A percentile compares a stretch with the other conserved stretches of the same genome.
Evolutionary conservation across 2,888 invertebrate species (phyloP).

Genomic region (Drosophila prostipennis): DNA sequence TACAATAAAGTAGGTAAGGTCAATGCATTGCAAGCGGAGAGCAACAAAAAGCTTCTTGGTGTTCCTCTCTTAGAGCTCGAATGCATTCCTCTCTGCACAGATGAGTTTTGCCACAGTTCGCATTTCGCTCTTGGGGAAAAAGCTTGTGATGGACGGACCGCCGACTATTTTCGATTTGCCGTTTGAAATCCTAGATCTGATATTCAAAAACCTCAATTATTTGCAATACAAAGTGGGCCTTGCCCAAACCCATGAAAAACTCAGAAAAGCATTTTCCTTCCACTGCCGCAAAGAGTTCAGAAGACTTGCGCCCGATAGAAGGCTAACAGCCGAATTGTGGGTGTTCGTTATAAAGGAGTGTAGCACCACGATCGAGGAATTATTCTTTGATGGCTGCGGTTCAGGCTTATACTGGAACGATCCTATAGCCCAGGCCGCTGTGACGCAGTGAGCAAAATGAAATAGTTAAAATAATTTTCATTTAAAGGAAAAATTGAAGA

Average conservation of each 20-base stretch:
- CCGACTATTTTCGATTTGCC: constrained; percentile 5
- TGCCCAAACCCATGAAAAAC: neutral
- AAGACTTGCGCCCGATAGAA: neutral
- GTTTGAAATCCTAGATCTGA: constrained; percentile 15
- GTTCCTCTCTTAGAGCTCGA: neutral
- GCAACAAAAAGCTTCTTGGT: neutral
- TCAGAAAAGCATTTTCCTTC: constrained; percentile 1
- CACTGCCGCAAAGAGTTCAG: constrained; percentile 4
- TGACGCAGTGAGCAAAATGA: neutral
- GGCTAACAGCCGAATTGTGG: neutral
- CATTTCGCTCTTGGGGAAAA: neutral
- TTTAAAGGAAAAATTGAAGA: neutral
- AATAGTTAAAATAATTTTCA: neutral
- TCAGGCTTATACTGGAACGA: neutral
- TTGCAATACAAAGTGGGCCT: neutral
- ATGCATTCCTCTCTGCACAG: neutral
- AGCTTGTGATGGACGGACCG: constrained; percentile 6
- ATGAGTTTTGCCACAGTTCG: neutral
- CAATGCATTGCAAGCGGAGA: neutral
- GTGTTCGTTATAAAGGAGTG: neutral
- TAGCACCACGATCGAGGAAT: neutral
- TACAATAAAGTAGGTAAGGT: neutral
- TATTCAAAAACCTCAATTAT: neutral
- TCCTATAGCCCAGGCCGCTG: neutral
- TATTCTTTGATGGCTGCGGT: neutral